These are phyloP conservation scores for Heliconius eleuchia DNA, from an alignment of 1,140 invertebrate genomes.

Conservation along the genomic window DNA sequence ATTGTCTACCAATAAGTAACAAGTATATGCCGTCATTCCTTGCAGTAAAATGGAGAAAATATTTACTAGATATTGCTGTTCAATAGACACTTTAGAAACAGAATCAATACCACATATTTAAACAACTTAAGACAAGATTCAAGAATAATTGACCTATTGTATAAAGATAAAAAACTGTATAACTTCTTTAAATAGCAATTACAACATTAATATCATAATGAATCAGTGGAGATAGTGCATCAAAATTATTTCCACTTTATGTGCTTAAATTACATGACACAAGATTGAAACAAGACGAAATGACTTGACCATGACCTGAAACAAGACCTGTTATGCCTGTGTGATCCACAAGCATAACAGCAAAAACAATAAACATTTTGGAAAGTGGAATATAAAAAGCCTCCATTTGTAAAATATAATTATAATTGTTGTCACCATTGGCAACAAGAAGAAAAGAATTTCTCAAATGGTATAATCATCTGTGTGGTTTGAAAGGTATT, in stretches of 20 bases:
- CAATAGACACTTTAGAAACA: no score
- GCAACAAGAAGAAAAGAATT: conserved; percentile 84
- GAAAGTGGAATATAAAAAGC: conserved; percentile 85
- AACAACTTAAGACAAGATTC: no score
- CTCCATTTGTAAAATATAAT: conserved; percentile 69
- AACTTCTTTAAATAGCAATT: conserved; percentile 36
- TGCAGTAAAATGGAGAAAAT: no score
- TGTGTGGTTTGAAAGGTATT: conserved; percentile 25
- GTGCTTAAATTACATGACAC: conserved; percentile 88
- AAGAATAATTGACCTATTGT: no score
- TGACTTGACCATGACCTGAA: no score
- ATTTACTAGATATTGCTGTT: no score
- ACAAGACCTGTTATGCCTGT: conserved; percentile 65
- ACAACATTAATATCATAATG: conserved; percentile 55
- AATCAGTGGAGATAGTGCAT: conserved; percentile 79
- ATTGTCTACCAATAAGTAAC: conserved; percentile 63
- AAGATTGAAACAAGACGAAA: conserved; percentile 83
- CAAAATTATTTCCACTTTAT: conserved; percentile 87
- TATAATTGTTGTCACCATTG: conserved; percentile 84
- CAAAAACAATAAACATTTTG: conserved; percentile 82
- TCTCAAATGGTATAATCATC: conserved; percentile 87
- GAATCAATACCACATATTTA: no score
- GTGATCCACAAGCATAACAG: no score
- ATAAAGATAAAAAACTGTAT: conserved; percentile 16
- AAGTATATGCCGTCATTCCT: no score